A percentile compares a stretch with the other conserved stretches of the same genome.
phyloP scores from a whole-genome alignment of 2,113 vertebrate genomes.

The Hymenochirus boettgeri region DNA sequence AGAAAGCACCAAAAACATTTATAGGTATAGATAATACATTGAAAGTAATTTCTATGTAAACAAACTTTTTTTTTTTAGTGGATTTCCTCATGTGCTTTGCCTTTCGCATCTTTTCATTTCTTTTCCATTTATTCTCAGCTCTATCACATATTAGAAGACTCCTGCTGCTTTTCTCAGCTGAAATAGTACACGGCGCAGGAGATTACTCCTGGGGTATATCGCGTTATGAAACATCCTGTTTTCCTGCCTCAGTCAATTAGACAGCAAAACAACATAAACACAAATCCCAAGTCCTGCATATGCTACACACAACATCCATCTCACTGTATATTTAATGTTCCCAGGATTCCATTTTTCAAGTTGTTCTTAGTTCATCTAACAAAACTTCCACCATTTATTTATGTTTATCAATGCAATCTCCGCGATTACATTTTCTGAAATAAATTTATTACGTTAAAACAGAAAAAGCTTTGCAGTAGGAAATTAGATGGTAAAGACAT shows the following conservation, averaged over 20 bases:
- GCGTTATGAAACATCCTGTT: slow-evolving; percentile 19
- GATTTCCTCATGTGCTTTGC: neutral
- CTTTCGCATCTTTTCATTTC: slow-evolving; percentile 6
- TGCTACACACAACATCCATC: neutral
- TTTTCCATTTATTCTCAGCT: slow-evolving; percentile 1
- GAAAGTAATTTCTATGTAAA: no score
- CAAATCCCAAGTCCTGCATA: slow-evolving; percentile 5
- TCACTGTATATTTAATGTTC: neutral
- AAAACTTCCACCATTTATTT: neutral
- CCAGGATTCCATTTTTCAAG: neutral
- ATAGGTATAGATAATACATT: no score
- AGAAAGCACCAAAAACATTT: no score
- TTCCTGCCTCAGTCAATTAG: slow-evolving; percentile 23
- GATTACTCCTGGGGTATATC: slow-evolving; percentile 19
- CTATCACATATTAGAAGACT: slow-evolving; percentile 12
- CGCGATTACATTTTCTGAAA: neutral
- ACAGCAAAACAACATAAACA: slow-evolving; percentile 15
- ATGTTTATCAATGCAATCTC: neutral
- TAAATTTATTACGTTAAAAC: neutral
- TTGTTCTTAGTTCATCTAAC: slow-evolving; percentile 3
- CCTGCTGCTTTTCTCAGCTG: slow-evolving; percentile 38
- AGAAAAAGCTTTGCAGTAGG: no score
- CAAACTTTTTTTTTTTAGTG: no score
- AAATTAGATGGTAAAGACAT: no score
- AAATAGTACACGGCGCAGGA: slow-evolving; percentile 22